Evolutionary conservation across 1,140 invertebrate species (phyloP).

Genomic region (Brachionus calyciflorus): DNA sequence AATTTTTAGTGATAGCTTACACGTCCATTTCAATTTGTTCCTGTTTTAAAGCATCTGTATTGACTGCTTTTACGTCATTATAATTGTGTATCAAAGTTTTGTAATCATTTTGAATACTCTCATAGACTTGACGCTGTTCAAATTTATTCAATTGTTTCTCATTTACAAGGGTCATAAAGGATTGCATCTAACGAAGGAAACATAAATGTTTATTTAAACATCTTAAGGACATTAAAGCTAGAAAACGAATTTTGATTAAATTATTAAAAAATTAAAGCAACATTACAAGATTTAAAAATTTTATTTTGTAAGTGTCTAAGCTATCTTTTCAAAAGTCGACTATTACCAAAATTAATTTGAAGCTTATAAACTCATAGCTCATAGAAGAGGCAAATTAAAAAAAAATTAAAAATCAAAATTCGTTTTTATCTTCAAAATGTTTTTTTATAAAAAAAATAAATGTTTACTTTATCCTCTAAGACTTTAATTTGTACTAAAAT

Average conservation of each 20-base stretch:
- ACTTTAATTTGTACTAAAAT: constrained; percentile 42
- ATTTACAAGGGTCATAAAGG: constrained; percentile 38
- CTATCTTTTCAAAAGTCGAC: too few relatives aligned
- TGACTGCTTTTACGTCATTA: neutral
- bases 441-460: neutral
- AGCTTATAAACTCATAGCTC: too few relatives aligned
- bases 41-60: neutral
- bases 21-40: constrained; percentile 31
- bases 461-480: constrained; percentile 18
- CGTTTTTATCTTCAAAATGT: neutral
- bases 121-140: constrained; percentile 34
- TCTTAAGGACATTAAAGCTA: too few relatives aligned
- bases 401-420: too few relatives aligned
- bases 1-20: neutral
- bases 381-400: too few relatives aligned
- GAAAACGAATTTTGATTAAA: too few relatives aligned
- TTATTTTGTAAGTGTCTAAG: too few relatives aligned
- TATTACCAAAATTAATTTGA: too few relatives aligned
- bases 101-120: constrained; percentile 39
- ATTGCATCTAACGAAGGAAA: constrained; percentile 47
- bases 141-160: constrained; percentile 44
- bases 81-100: constrained; percentile 18
- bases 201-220: too few relatives aligned
- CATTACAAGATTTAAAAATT: too few relatives aligned
- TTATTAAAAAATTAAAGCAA: too few relatives aligned